phyloP scores from a whole-genome alignment of 2,888 invertebrate species.

The Heliconius hortense region DNA sequence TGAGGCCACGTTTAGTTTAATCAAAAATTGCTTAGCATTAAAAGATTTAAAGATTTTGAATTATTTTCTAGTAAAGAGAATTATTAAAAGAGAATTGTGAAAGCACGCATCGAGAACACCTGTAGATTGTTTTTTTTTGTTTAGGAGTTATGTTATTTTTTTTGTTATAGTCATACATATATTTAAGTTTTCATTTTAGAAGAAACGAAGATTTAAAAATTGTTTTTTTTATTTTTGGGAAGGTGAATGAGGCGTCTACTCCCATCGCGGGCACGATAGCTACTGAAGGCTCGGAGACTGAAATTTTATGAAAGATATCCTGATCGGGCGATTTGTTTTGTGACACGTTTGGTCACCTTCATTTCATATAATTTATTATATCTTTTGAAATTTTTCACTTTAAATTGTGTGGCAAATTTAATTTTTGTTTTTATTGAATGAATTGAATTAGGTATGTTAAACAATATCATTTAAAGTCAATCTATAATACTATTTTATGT shows the following conservation, averaged over 20 bases:
- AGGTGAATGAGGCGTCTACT: slow-evolving; percentile 46
- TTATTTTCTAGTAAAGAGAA: background rate
- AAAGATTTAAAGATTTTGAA: slow-evolving; percentile 5
- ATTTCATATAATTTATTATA: background rate
- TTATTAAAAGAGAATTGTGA: background rate
- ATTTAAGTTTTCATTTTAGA: slow-evolving; percentile 26
- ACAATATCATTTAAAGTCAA: background rate
- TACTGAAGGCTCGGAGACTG: slow-evolving; percentile 50
- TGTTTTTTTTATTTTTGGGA: slow-evolving; percentile 8
- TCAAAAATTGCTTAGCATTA: slow-evolving; percentile 17
- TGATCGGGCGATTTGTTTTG: slow-evolving; percentile 38
- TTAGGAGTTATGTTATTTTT: background rate
- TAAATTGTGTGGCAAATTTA: background rate
- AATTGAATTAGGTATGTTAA: background rate
- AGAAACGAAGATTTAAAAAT: slow-evolving; percentile 8
- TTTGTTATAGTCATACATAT: slow-evolving; percentile 22
- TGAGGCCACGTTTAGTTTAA: background rate
- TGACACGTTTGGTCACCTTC: slow-evolving; percentile 18
- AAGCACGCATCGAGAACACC: slow-evolving; percentile 45
- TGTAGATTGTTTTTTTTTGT: slow-evolving; percentile 48
- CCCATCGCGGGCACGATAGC: slow-evolving; percentile 46
- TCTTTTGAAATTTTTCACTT: background rate
- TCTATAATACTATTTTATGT: background rate
- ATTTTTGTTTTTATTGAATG: no score
- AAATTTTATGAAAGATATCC: slow-evolving; percentile 50